Conservation (phyloP, 2,113 vertebrate species). For the Sclerurus mexicanus region DNA sequence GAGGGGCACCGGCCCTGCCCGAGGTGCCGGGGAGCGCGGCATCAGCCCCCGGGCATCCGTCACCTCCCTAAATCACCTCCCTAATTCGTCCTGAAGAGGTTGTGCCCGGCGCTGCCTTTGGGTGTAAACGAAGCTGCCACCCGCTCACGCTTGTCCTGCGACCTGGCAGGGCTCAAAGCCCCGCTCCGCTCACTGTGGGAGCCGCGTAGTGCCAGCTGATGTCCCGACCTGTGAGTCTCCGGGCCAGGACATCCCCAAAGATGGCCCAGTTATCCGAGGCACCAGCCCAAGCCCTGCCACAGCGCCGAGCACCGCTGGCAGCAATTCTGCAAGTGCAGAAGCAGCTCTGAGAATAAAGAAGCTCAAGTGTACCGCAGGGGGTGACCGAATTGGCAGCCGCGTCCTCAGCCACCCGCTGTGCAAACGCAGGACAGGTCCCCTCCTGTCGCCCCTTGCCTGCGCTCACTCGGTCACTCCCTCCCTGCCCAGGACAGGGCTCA, state of each 20-base stretch:
- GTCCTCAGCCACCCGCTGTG: background rate
- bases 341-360: background rate
- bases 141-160: background rate
- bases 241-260: background rate
- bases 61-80: too few relatives aligned
- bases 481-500: accelerated
- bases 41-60: accelerated
- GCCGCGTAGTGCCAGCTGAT: accelerated
- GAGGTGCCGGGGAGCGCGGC: accelerated
- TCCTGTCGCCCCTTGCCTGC: too few relatives aligned
- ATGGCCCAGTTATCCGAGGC: background rate
- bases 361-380: background rate
- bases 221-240: background rate
- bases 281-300: background rate
- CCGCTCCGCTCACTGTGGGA: background rate
- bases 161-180: accelerated
- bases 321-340: background rate
- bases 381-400: accelerated
- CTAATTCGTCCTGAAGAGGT: accelerated
- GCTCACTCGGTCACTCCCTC: accelerated
- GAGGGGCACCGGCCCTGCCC: background rate
- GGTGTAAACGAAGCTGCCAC: accelerated
- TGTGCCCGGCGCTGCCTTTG: accelerated
- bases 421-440: background rate
- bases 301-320: background rate